phyloP scores from a whole-genome alignment of 2,113 vertebrate species.

The Vimba vimba region DNA sequence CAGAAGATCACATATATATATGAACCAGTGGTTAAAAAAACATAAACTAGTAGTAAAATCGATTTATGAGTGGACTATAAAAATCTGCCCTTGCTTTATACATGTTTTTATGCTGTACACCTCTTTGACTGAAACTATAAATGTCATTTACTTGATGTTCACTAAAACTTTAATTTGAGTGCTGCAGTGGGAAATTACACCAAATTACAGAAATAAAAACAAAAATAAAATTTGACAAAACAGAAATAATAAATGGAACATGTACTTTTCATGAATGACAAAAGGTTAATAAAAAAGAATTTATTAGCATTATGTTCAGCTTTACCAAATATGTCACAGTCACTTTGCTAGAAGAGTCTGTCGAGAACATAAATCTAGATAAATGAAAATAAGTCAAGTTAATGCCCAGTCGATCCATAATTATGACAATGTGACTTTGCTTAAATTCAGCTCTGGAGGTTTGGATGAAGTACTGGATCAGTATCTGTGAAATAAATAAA shows the following conservation, averaged over 20 bases:
- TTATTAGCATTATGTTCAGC: not conserved
- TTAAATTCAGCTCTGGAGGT: not conserved
- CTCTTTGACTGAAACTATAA: not conserved
- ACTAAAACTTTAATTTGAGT: not conserved
- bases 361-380: not conserved
- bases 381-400: not conserved
- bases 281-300: not conserved
- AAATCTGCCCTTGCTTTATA: not conserved
- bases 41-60: not conserved
- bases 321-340: not conserved
- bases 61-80: conserved; percentile 16
- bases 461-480: conserved; percentile 25
- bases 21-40: not conserved
- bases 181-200: not conserved
- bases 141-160: not conserved
- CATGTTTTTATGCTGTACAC: not conserved
- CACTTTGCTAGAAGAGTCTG: not conserved
- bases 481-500: conserved; percentile 20
- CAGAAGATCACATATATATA: not conserved
- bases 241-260: not conserved
- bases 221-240: not conserved
- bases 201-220: not conserved
- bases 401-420: not conserved
- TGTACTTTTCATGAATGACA: not conserved
- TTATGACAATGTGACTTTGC: not conserved